These are phyloP conservation scores for Pterocles burchelli DNA, from an alignment of 2,113 vertebrate genomes.

Conservation along the genomic window DNA sequence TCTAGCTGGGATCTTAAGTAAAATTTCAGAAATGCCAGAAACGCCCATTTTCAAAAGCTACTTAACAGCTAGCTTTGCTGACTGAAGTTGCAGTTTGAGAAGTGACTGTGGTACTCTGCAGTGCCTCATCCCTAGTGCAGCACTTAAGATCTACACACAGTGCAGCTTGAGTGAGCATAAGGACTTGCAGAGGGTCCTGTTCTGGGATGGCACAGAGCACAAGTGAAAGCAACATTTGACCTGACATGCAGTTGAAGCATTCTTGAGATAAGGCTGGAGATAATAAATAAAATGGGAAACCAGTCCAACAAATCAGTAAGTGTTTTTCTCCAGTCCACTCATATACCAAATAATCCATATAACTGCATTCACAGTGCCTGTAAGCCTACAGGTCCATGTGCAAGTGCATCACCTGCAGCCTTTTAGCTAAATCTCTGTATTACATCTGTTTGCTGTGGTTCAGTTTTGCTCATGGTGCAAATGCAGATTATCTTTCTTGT, in stretches of 20 bases:
- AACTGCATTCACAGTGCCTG: background rate
- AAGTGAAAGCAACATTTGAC: background rate
- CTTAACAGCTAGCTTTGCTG: background rate
- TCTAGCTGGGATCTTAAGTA: background rate
- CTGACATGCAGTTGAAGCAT: background rate
- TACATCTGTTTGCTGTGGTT: background rate
- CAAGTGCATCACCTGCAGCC: background rate
- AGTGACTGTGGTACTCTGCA: background rate
- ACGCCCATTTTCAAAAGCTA: background rate
- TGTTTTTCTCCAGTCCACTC: background rate
- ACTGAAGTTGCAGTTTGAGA: background rate
- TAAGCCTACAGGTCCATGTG: background rate
- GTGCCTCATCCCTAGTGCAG: background rate
- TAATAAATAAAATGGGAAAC: background rate
- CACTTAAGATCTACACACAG: rapidly evolving
- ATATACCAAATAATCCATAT: background rate
- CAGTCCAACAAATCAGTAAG: background rate
- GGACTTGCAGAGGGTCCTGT: background rate
- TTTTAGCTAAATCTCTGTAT: background rate
- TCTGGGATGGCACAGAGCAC: background rate
- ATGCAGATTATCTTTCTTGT: background rate
- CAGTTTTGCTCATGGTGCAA: rapidly evolving
- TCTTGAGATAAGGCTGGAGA: background rate
- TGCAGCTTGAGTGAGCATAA: background rate
- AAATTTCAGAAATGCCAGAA: constrained; percentile 46